Base-by-base conservation (phyloP, 2,888 invertebrate genomes). In the Podabrus alpinus region DNA sequence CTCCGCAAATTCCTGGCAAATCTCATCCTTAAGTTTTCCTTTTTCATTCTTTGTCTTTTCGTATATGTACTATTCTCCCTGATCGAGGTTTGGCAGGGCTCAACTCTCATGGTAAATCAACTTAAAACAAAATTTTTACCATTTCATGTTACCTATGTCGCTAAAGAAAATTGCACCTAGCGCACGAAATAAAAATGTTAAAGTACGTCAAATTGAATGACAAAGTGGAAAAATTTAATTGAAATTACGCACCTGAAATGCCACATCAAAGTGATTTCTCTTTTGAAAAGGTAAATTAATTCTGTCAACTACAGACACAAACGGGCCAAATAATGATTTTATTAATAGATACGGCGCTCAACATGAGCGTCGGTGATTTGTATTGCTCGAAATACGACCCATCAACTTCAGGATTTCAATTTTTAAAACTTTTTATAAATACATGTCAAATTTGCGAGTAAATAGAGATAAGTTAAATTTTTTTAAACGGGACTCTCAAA, bases 21-120 rank as follows among this genome's bases (percentile, higher is more conserved):
- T 84, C 84, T 84, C 81, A 81, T 80, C 80, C 80, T 78, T 81
- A 79, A 81, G 81, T 80, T 83, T 81, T 82, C 82, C 83, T 81
- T 83, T 83, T 80, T 81, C 82, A 81, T 80, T 81, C 83, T 82
- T 81, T 82, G 81, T 82, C 79, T 80, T 77, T 77, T 73, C 79
- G 79, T 84, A 84, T 84, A 84, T 84, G 83, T 84, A 85, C 84
- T 84, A 84, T 84, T 83, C 83, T 81, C 81, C 80, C 80, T 72
- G 76, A 76, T 75, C 74, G 69, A 73, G 77, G 75, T 73, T 74
- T 73, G 67, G 69, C 75, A 74, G 70, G 77, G 76, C 78, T 76
- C 74, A 77, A 79, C 80, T 82, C 81, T 79, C 80, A 78, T 79
- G 83, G 82, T 82, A 83, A 83, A 83, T 82, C 82, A 84, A 83